Evolutionary conservation across 2,113 vertebrate genomes (phyloP).

Genomic region (Melanostigma gelatinosum): DNA sequence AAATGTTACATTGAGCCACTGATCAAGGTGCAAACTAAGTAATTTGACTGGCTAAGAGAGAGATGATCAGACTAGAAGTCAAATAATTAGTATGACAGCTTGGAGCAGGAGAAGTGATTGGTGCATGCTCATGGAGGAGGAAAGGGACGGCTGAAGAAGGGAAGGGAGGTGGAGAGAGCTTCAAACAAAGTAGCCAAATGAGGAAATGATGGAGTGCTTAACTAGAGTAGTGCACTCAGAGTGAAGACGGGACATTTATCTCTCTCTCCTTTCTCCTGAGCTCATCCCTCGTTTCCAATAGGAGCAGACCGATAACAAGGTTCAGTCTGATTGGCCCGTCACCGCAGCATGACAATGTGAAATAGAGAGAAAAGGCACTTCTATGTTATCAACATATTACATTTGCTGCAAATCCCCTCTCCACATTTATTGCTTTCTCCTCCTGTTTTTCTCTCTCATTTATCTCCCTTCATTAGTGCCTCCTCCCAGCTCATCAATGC

Average conservation of each 20-base stretch:
- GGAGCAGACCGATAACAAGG: slow-evolving; percentile 11
- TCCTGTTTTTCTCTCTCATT: slow-evolving; percentile 4
- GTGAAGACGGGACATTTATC: slow-evolving; percentile 13
- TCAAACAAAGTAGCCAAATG: slow-evolving; percentile 5
- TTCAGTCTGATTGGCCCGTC: slow-evolving; percentile 16
- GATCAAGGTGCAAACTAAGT: slow-evolving; percentile 5
- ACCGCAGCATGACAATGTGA: background rate
- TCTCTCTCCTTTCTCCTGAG: background rate
- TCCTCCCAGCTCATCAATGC: slow-evolving; percentile 49
- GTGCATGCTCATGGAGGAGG: background rate
- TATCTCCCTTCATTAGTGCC: slow-evolving; percentile 47
- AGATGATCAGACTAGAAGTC: background rate
- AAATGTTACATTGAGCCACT: background rate
- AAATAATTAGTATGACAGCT: background rate
- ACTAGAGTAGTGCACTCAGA: slow-evolving; percentile 15
- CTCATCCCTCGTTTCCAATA: background rate
- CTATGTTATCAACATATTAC: slow-evolving; percentile 30
- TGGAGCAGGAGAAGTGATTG: background rate
- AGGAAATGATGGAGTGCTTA: slow-evolving; percentile 11
- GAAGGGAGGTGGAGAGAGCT: background rate
- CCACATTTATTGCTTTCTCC: background rate
- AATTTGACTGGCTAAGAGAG: background rate
- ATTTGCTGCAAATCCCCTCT: slow-evolving; percentile 8
- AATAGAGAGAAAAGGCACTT: background rate
- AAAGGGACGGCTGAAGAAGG: background rate